These are phyloP conservation scores for Proales similis DNA, from an alignment of 1,140 invertebrate species.

Conservation along the genomic window DNA sequence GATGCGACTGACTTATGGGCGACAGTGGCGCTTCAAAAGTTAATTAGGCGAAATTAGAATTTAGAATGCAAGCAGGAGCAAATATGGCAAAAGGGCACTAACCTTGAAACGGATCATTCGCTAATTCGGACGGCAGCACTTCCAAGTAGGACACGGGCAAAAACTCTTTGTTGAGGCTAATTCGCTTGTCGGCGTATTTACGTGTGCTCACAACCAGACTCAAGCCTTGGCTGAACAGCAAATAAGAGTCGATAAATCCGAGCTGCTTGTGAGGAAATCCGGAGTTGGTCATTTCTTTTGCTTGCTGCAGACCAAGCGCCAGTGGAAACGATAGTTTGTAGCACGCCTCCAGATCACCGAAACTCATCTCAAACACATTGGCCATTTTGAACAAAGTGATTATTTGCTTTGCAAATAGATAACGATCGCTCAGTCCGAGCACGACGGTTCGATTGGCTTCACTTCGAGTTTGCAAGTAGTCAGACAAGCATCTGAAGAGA, in stretches of 20 bases:
- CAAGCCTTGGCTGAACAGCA: constrained; percentile 28
- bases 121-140: too few relatives aligned
- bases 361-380: constrained; percentile 19
- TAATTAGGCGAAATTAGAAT: too few relatives aligned
- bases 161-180: constrained; percentile 29
- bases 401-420: constrained; percentile 26
- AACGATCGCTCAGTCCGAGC: constrained; percentile 22
- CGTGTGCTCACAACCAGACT: constrained; percentile 12
- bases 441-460: neutral
- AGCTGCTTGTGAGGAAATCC: constrained; percentile 17
- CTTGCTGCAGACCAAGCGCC: neutral
- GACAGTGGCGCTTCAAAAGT: too few relatives aligned
- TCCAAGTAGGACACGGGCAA: too few relatives aligned
- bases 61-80: too few relatives aligned
- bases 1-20: too few relatives aligned
- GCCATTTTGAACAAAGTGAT: constrained; percentile 12
- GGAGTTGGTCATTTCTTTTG: too few relatives aligned
- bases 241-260: constrained; percentile 16
- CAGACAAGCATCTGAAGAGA: too few relatives aligned
- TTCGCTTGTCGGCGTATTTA: constrained; percentile 32
- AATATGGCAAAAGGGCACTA: too few relatives aligned
- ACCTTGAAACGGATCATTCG: too few relatives aligned
- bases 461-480: constrained; percentile 6
- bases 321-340: constrained; percentile 19
- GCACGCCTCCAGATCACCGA: constrained; percentile 6